Evolutionary conservation across 2,888 invertebrate species (phyloP).

Genomic region (Dynastes hyllus): DNA sequence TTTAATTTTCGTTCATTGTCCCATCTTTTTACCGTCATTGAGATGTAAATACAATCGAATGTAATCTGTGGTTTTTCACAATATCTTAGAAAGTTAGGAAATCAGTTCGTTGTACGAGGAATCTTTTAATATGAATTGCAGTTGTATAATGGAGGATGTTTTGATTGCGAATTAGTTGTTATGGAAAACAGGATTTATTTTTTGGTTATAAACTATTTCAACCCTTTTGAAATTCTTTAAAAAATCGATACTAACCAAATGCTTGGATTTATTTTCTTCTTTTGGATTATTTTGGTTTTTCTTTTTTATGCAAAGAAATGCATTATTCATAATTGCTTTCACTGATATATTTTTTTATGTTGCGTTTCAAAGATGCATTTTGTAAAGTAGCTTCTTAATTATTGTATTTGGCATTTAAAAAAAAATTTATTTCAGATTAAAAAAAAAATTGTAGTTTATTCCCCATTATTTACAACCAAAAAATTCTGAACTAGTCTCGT

Average conservation of each 20-base stretch:
- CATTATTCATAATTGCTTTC: neutral
- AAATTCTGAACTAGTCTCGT: too few species aligned
- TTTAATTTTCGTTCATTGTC: neutral
- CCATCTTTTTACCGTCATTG: neutral
- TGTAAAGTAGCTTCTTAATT: too few species aligned
- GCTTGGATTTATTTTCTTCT: neutral
- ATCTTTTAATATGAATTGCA: neutral
- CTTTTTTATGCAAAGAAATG: neutral
- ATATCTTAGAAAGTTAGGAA: slow-evolving; percentile 1
- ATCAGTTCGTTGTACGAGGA: neutral
- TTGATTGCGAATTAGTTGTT: neutral
- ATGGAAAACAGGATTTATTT: neutral
- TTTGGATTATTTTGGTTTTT: neutral
- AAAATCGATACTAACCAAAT: slow-evolving; percentile 57
- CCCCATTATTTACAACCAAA: too few species aligned
- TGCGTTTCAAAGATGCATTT: too few species aligned
- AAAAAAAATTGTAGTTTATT: too few species aligned
- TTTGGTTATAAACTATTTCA: too few species aligned
- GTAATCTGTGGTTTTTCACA: neutral
- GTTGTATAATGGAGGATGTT: neutral
- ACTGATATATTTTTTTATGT: too few species aligned
- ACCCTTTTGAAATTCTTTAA: slow-evolving; percentile 47
- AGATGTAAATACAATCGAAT: neutral
- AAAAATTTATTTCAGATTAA: too few species aligned
- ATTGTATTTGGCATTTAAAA: too few species aligned